Base-by-base conservation (phyloP, 2,113 vertebrate genomes). In the Tonatia bakeri region DNA sequence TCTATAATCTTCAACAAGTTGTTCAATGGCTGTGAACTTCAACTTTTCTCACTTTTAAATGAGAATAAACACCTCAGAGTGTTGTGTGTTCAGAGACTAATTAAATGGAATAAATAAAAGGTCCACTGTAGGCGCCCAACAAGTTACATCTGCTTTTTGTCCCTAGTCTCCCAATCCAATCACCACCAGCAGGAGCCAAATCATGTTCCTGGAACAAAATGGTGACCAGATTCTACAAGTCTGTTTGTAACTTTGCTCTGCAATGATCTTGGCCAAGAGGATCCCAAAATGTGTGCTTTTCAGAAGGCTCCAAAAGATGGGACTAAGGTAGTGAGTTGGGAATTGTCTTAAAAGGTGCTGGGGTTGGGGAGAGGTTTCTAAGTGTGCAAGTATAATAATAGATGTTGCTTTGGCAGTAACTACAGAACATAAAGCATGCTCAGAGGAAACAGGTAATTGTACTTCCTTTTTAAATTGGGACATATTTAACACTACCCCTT, bases 121-220 rank as follows among this genome's bases (percentile, higher is more conserved):
- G 4, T 0, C 1, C 8, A 4, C 7, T 12, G 13, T 40, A 47
- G 10, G 14, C 19, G 61, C 19, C 28, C 28, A n/a, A 45, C 14
- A 79, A 11, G 26, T 64, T 89, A 20, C 0, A 69, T 69, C 16
- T 61, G 59, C 1, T 22, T 9, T 9, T 38, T 85, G 10, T 7
- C 2, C 11, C 15, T 8, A 2, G 4, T 1, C 5, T 2, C 10
- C 2, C 10, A 52, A 13, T 14, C 10, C 33, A 2, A 67, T 22
- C 4, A 17, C n/a, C 15, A 69, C 2, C 43, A 75, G 14, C 15
- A 70, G 6, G 11, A 76, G 28, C n/a, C 28, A 54, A 87, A 20
- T 83, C n/a, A 87, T 1, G n/a, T 72, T 72, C 6, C 11, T 65
- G 31, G 24, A 77, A 26, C 17, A 83, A 73, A 72, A 64, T 24